Evolutionary conservation across 1,140 invertebrate genomes (phyloP).

Genomic region (Lordiphosa clarofinis): DNA sequence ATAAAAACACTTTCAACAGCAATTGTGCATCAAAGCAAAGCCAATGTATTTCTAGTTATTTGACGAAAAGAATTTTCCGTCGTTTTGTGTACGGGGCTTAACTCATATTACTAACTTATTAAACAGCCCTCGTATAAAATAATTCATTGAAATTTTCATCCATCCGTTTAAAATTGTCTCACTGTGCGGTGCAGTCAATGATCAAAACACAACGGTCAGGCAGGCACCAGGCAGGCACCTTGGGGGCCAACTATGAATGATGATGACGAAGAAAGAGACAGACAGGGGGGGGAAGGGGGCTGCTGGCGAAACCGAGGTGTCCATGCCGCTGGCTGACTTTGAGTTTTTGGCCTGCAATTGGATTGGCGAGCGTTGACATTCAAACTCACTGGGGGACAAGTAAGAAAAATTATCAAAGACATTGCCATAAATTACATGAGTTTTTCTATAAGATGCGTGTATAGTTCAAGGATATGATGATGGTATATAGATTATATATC

Average conservation of each 20-base stretch:
- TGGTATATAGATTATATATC: no score
- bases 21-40: no score
- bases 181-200: slow-evolving; percentile 12
- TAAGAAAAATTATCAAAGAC: slow-evolving; percentile 40
- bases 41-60: no score
- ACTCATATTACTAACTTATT: no score
- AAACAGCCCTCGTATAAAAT: no score
- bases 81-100: no score
- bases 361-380: slow-evolving; percentile 49
- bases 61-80: no score
- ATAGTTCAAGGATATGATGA: slow-evolving; percentile 58
- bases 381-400: slow-evolving; percentile 44
- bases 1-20: no score
- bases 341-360: slow-evolving; percentile 44
- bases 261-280: slow-evolving; percentile 41
- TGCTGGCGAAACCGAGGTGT: background rate
- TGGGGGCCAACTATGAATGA: slow-evolving; percentile 32
- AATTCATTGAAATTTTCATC: slow-evolving; percentile 7
- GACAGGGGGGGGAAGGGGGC: slow-evolving; percentile 4
- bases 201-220: no score
- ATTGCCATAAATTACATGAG: slow-evolving; percentile 64
- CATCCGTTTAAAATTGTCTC: background rate
- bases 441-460: slow-evolving; percentile 29
- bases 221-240: slow-evolving; percentile 20
- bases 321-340: slow-evolving; percentile 45